Percentiles rank a stretch among this genome's conserved stretches.
Conservation (phyloP, 2,113 vertebrate species). For the Rhabdornis inornatus region DNA sequence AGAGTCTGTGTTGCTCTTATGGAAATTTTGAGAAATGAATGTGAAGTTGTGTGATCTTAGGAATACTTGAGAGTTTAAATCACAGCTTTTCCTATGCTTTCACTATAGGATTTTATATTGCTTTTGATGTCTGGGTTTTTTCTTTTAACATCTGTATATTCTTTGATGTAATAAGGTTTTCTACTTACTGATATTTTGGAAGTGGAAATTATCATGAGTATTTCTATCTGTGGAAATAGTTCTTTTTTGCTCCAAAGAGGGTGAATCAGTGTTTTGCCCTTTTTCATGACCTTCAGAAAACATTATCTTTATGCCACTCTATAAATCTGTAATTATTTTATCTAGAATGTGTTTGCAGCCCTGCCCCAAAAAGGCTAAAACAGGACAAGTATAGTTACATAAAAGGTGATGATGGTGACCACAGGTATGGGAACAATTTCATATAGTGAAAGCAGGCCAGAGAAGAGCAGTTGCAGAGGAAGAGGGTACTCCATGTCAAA, state of each 20-base stretch:
- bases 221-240: background rate
- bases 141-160: background rate
- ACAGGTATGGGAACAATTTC: background rate
- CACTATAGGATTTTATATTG: background rate
- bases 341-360: background rate
- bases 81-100: background rate
- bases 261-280: background rate
- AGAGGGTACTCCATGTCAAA: background rate
- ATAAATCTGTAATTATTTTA: background rate
- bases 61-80: background rate
- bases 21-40: conserved; percentile 18
- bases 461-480: background rate
- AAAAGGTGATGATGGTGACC: background rate
- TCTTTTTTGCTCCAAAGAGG: background rate
- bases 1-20: background rate
- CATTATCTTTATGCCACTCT: background rate
- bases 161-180: background rate
- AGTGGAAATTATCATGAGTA: background rate
- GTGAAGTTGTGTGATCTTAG: background rate
- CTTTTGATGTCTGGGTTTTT: background rate
- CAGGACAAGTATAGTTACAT: background rate
- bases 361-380: background rate
- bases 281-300: background rate
- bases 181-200: background rate
- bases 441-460: background rate